Percentiles rank a stretch among this genome's conserved stretches.
phyloP scores from a whole-genome alignment of 2,113 vertebrate species.

The Hemibagrus wyckioides region DNA sequence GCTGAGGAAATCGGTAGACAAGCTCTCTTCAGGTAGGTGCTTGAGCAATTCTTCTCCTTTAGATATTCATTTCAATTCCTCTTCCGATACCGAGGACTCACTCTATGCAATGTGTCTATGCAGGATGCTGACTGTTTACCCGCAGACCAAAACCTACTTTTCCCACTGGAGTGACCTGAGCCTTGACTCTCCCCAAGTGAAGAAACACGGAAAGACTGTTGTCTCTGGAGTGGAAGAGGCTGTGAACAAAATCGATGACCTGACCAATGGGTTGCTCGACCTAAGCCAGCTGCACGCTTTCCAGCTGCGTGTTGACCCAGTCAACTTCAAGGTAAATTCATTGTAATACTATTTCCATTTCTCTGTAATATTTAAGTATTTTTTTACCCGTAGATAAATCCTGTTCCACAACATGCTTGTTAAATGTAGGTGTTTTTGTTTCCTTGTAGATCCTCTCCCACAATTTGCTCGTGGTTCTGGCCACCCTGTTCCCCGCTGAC shows the following conservation, averaged over 20 bases:
- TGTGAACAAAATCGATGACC: conserved; percentile 69
- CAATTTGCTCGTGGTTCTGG: conserved; percentile 74
- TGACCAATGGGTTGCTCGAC: conserved; percentile 60
- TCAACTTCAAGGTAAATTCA: conserved; percentile 82
- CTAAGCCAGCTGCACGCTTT: conserved; percentile 71
- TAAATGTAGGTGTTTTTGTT: background rate
- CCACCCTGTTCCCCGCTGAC: background rate
- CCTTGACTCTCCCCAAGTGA: conserved; percentile 66
- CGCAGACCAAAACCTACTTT: conserved; percentile 81
- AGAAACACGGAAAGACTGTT: conserved; percentile 66
- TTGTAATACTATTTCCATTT: background rate
- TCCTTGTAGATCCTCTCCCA: conserved; percentile 68
- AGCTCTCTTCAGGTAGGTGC: conserved; percentile 70
- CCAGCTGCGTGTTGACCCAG: conserved; percentile 81
- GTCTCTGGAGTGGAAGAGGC: conserved; percentile 63
- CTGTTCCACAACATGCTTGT: conserved; percentile 1
- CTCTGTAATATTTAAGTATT: background rate
- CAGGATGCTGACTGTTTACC: conserved; percentile 71
- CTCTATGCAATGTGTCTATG: background rate
- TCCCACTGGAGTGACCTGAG: conserved; percentile 73
- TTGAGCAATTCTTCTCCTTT: background rate
- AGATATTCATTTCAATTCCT: background rate
- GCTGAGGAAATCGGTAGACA: conserved; percentile 54
- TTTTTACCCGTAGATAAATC: background rate
- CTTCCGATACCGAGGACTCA: background rate